Base-by-base conservation (phyloP, 2,797 vertebrate species). In the Salarias fasciatus region DNA sequence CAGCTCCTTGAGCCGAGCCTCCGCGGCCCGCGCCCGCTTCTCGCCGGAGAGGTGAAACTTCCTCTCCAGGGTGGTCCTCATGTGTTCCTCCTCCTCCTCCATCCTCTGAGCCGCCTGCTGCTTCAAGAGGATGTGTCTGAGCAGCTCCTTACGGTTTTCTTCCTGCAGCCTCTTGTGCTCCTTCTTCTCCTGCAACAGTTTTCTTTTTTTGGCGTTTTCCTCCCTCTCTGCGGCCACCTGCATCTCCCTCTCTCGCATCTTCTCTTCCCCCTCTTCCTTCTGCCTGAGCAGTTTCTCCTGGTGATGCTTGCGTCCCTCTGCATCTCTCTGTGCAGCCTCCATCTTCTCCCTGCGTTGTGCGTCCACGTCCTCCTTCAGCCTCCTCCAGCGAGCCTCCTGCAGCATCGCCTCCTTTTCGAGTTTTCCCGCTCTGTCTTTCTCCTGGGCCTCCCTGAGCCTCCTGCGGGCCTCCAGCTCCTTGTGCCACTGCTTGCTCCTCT, bases 81-180 rank as follows among this genome's bases (percentile, higher is more conserved):
- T 72, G 11, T 85, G 84, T 0, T 51, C 82, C 64, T 89, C 77
- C 69, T 92, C 90, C 0, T 89, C 87, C 48, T 87, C 84, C 49
- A 48, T 49, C 79, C 89, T 91, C 64, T 91, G 90, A 69, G 93
- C 90, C 5, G 66, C 68, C 62, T 91, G 86, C 41, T 83, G 82
- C 53, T 90, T 94, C 1, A 91, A 80, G 0, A 94, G 88, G 43
- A 92, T 59, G 75, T 92, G 90, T 2, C 86, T 83, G 0, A 95
- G 82, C 1, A 87, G 74, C 55, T 93, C 88, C 15, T 72, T 90
- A 0, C 77, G 77, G 12, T 92, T 93, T 45, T 83, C 84, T 54
- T 91, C 83, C 48, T 72, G 88, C 47, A 90, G 67, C 72, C 78
- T 89, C 42, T 43, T 87, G 70, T 33, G 80, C 36, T 79, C 74